Percentiles rank a stretch among this genome's conserved stretches.
Conservation (phyloP, 1,140 invertebrate species). For the Aporrectodea caliginosa region DNA sequence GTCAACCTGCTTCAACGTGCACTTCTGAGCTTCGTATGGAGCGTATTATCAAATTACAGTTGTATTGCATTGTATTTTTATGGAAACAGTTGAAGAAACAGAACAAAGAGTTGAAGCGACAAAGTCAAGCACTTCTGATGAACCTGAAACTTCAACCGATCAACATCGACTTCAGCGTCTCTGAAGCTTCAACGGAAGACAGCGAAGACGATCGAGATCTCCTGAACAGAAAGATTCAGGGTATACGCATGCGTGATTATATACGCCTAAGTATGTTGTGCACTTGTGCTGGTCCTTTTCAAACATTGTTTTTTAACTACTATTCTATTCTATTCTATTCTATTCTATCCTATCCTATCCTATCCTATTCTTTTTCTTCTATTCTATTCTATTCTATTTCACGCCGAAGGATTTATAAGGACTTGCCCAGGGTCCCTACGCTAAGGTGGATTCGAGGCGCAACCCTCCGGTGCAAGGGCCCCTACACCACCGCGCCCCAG, state of each 20-base stretch:
- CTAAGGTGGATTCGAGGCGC: too few relatives aligned
- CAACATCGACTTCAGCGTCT: background rate
- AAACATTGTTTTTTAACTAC: too few relatives aligned
- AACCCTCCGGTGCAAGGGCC: too few relatives aligned
- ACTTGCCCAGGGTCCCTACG: too few relatives aligned
- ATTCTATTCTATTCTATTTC: too few relatives aligned
- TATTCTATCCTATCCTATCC: too few relatives aligned
- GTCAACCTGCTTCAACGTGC: too few relatives aligned
- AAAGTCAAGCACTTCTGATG: background rate
- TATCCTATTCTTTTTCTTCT: too few relatives aligned
- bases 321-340: background rate
- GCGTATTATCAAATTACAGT: background rate
- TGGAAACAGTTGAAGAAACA: background rate
- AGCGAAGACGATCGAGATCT: background rate
- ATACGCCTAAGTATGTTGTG: too few relatives aligned
- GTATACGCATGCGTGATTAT: background rate
- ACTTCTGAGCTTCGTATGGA: background rate
- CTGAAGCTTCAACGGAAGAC: background rate
- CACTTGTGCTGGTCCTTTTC: too few relatives aligned
- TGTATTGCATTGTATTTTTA: background rate
- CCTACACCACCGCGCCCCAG: too few relatives aligned
- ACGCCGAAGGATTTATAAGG: too few relatives aligned
- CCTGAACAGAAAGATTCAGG: background rate
- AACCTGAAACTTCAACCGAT: background rate
- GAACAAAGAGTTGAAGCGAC: background rate